Evolutionary conservation across 2,797 vertebrate genomes (phyloP), one percentile per base, ranked within the genome.

Genomic region (Platalea minor): DNA sequence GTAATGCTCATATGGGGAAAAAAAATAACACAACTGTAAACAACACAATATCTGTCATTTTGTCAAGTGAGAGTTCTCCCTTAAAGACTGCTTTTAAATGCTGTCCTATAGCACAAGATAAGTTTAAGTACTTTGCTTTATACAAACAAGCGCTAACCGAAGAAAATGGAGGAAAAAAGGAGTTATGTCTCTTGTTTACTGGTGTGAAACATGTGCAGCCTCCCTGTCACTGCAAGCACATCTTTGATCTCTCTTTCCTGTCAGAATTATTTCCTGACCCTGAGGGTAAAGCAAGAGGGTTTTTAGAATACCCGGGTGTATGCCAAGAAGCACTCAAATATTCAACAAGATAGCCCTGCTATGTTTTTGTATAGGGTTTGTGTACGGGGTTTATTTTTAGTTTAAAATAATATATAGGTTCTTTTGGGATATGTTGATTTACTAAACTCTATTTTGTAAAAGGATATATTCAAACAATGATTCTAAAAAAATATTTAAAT

Each of bases 241-340:
- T 63, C 48, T 87, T 77, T 82, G 54, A 87, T 94, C 39, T 76
- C 61, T 74, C 59, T 88, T 72, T 91, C 74, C 45, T 91, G 51
- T 45, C 23, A 91, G 73, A 91, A 93, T 88, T 69, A 88, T 93
- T 90, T 90, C 46, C 35, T 86, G 39, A 85, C 43, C 51, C 46
- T 60, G 23, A 48, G 35, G 16, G 5, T 46, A 90, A 85, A 74
- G 21, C 5, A 43, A 25, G 45, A 53, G 12, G 0, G 2, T 63
- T 91, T 88, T 46, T 54, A 43, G 24, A 95, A 85, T 56, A 65
- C 10, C 12, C 11, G 69, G 24, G 17, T 46, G 7, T 35, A 48
- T 37, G 17, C 28, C 33, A 35, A 50, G 74, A 86, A 88, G 46
- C 7, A 28, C 8, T 84, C 28, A 73, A 54, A 43, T 59, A 45